phyloP scores from a whole-genome alignment of 2,888 invertebrate genomes.

The Drosophila paramelanica region DNA sequence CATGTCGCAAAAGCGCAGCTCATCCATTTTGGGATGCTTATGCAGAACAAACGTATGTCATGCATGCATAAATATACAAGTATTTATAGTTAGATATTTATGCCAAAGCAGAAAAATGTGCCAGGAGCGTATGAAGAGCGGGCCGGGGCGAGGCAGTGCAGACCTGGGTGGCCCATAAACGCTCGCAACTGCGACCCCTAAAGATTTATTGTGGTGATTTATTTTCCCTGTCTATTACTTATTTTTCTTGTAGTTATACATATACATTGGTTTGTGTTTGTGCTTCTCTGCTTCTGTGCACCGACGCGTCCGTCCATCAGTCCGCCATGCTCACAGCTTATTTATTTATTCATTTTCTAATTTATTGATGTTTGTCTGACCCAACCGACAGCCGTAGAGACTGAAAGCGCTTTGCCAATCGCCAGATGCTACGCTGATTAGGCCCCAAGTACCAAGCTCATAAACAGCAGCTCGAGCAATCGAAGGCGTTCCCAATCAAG shows the following conservation, averaged over 20 bases:
- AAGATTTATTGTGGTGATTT: constrained; percentile 80
- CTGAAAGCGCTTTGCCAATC: constrained; percentile 52
- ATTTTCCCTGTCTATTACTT: constrained; percentile 58
- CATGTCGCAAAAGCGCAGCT: constrained; percentile 50
- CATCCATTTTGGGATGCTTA: constrained; percentile 64
- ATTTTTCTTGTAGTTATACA: constrained; percentile 35
- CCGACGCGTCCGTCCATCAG: constrained; percentile 39
- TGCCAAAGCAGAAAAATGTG: constrained; percentile 71
- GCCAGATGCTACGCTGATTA: constrained; percentile 60
- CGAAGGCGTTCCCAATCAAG: constrained; percentile 44
- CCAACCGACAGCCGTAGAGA: constrained; percentile 59
- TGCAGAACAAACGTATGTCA: constrained; percentile 75
- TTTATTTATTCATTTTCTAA: constrained; percentile 82
- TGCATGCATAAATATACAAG: constrained; percentile 77
- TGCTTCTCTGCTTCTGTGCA: constrained; percentile 5
- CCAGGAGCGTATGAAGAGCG: constrained; percentile 16
- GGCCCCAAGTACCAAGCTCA: constrained; percentile 24
- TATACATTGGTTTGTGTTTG: constrained; percentile 14
- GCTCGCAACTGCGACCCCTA: constrained; percentile 65
- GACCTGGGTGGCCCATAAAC: constrained; percentile 36
- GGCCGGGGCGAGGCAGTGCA: not conserved
- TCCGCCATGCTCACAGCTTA: constrained; percentile 64
- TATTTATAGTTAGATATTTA: constrained; percentile 73
- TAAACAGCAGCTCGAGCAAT: constrained; percentile 35
- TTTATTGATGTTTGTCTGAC: constrained; percentile 80